Evolutionary conservation across 2,113 vertebrate species (phyloP).

Genomic region (Gobio gobio): DNA sequence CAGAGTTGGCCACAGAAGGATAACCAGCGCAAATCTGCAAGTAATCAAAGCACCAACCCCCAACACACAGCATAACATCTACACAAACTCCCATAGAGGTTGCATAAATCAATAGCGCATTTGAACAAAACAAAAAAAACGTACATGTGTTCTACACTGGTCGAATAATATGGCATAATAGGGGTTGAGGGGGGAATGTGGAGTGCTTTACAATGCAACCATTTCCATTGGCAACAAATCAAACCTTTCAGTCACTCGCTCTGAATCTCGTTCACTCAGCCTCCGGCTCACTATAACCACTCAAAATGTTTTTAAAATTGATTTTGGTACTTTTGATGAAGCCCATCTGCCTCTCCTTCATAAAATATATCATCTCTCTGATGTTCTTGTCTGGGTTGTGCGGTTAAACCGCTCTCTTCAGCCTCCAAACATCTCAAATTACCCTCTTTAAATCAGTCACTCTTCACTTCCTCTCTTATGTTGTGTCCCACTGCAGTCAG

Average conservation of each 20-base stretch:
- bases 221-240: constrained; percentile 23
- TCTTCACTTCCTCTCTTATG: constrained; percentile 21
- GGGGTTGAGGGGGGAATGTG: not conserved
- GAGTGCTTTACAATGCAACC: not conserved
- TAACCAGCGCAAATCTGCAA: constrained; percentile 61
- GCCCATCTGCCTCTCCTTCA: constrained; percentile 53
- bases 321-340: constrained; percentile 52
- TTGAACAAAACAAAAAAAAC: not conserved
- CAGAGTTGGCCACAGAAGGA: constrained; percentile 54
- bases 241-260: not conserved
- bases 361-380: constrained; percentile 55
- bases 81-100: constrained; percentile 56
- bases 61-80: constrained; percentile 58
- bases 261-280: not conserved
- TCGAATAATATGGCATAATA: not conserved
- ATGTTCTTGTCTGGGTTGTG: constrained; percentile 34
- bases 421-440: constrained; percentile 59
- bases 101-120: not conserved
- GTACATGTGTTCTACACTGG: not conserved
- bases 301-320: constrained; percentile 18
- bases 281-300: constrained; percentile 32
- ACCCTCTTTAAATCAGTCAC: constrained; percentile 56
- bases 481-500: not conserved
- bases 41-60: constrained; percentile 58
- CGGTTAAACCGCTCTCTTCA: constrained; percentile 44